Evolutionary conservation across 2,113 vertebrate genomes (phyloP), one percentile per base, ranked within the genome.

Genomic region (Etheostoma spectabile): DNA sequence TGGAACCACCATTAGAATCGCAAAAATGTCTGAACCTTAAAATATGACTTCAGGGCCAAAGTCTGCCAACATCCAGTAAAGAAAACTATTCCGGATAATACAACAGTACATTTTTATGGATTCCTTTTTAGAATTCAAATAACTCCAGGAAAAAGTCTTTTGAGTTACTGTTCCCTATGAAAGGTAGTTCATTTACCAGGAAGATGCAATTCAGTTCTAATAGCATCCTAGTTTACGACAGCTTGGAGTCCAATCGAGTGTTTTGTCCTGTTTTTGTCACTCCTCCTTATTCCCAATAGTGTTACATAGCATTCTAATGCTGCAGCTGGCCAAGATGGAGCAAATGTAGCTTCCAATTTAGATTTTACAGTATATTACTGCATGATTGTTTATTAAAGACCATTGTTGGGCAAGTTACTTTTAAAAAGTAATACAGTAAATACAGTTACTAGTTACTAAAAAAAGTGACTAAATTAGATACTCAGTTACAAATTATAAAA

Each of bases 11-110:
- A 70, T 57, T 68, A 51, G 49, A 84, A 89, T 79, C 51, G 12
- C 80, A 82, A 85, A 73, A 88, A 76, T 68, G 82, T 80, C 86
- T 67, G 22, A 79, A 46, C 19, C 3, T 77, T 82, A 83, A 88
- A 75, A 84, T 84, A 71, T 45, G n/a, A 65, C 59, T 84, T 77
- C 24, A 83, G 79, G 57, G 66, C 63, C 51, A 18, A 74, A 72
- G 77, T 80, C 83, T 87, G 88, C 83, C 80, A 87, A 77, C 56
- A 75, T 65, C 62, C 19, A 77, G 74, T 85, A 83, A 82, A 83
- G 48, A 57, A 51, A 68, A 68, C 38, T 49, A 79, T 81, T 78
- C 13, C 21, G 63, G 42, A 77, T 79, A 71, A 85, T 79, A 71
- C 49, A 76, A 27, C 27, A 27, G 18, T 62, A 52, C 21, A 65